Conservation (phyloP, 2,888 invertebrate genomes). For the Thera obeliscata region DNA sequence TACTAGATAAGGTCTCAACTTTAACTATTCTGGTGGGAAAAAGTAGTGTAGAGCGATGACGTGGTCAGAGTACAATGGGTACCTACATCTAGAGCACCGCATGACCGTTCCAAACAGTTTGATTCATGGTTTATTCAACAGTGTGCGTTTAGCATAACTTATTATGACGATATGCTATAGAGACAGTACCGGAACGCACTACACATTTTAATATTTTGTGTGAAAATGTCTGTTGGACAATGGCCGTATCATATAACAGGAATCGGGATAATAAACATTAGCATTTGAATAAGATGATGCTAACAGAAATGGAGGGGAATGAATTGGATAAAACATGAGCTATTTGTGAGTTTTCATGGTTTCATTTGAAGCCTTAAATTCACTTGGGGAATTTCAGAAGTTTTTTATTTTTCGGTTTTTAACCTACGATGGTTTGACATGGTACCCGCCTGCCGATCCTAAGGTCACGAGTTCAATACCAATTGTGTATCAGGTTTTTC, state of each 20-base stretch:
- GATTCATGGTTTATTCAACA: slow-evolving; percentile 44
- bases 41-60: slow-evolving; percentile 24
- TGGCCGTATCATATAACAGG: slow-evolving; percentile 27
- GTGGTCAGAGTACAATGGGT: slow-evolving; percentile 32
- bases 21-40: slow-evolving; percentile 16
- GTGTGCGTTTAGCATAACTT: slow-evolving; percentile 40
- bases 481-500: too few species aligned
- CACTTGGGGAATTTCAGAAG: too few species aligned
- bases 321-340: too few species aligned
- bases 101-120: slow-evolving; percentile 44
- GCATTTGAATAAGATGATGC: slow-evolving; percentile 24
- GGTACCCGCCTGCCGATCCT: too few species aligned
- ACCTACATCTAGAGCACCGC: slow-evolving; percentile 40
- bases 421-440: too few species aligned
- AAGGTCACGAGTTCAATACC: too few species aligned
- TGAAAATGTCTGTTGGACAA: slow-evolving; percentile 37
- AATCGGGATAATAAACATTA: slow-evolving; percentile 26
- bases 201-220: slow-evolving; percentile 41
- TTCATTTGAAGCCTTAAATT: too few species aligned
- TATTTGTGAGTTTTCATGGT: too few species aligned
- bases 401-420: too few species aligned
- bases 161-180: slow-evolving; percentile 35
- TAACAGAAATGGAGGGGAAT: background rate
- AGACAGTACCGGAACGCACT: slow-evolving; percentile 34
- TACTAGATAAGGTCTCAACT: background rate